phyloP scores from a whole-genome alignment of 1,140 invertebrate genomes.

The Eulimnadia texana region DNA sequence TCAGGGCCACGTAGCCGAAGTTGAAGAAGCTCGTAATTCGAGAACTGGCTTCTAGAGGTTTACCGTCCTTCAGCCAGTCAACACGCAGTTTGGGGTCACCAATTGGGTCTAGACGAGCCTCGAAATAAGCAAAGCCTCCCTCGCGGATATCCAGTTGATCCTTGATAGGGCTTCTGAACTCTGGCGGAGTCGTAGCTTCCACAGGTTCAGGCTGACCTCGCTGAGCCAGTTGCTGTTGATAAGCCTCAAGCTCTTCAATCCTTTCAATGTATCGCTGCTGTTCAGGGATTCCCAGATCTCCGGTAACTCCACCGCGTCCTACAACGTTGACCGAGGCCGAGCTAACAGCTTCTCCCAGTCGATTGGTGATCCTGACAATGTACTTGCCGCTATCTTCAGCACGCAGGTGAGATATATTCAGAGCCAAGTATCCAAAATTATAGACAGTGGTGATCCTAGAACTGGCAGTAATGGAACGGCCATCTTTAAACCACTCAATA shows the following conservation, averaged over 20 bases:
- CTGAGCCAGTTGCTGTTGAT: slow-evolving; percentile 56
- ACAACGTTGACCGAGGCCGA: slow-evolving; percentile 56
- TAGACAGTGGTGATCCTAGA: slow-evolving; percentile 89
- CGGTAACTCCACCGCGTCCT: slow-evolving; percentile 60
- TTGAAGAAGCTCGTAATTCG: slow-evolving; percentile 90
- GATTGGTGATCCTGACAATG: slow-evolving; percentile 74
- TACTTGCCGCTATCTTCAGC: slow-evolving; percentile 85
- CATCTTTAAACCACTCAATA: slow-evolving; percentile 98
- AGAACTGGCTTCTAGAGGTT: slow-evolving; percentile 38
- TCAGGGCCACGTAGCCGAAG: slow-evolving; percentile 90
- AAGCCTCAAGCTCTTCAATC: slow-evolving; percentile 83
- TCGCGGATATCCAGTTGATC: slow-evolving; percentile 77
- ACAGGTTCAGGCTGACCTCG: slow-evolving; percentile 59
- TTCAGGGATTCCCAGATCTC: slow-evolving; percentile 76
- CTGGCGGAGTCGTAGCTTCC: slow-evolving; percentile 61
- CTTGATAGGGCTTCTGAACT: slow-evolving; percentile 84
- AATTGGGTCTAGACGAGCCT: slow-evolving; percentile 81
- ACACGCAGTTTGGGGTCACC: slow-evolving; percentile 81
- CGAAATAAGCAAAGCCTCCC: slow-evolving; percentile 88
- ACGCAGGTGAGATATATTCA: slow-evolving; percentile 93
- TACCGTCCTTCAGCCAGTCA: slow-evolving; percentile 68
- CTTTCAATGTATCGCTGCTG: slow-evolving; percentile 85
- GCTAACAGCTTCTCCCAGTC: slow-evolving; percentile 67
- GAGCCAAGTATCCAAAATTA: slow-evolving; percentile 95
- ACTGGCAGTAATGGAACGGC: slow-evolving; percentile 75